Evolutionary conservation across 2,888 invertebrate species (phyloP).

Genomic region (Dynastes grantii): DNA sequence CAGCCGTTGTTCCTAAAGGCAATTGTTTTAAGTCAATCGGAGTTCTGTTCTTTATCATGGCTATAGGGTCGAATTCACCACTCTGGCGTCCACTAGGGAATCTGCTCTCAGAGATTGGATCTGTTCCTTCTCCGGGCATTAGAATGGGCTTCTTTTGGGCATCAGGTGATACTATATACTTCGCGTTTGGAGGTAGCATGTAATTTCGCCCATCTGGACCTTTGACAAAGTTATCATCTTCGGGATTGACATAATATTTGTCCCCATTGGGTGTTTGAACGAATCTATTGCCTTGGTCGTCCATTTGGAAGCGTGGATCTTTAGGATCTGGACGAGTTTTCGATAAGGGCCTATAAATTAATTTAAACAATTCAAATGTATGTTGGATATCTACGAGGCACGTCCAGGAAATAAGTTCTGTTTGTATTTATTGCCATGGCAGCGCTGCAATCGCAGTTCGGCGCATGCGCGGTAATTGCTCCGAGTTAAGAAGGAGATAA

Average conservation of each 20-base stretch:
- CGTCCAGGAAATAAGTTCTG: no score
- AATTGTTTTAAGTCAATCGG: slow-evolving; percentile 27
- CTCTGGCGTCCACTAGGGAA: slow-evolving; percentile 19
- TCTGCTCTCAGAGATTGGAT: slow-evolving; percentile 18
- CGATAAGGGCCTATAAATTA: slow-evolving; percentile 10
- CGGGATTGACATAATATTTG: slow-evolving; percentile 44
- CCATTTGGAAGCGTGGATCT: slow-evolving; percentile 46
- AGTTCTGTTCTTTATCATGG: slow-evolving; percentile 33
- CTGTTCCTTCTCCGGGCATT: slow-evolving; percentile 12
- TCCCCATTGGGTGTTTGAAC: slow-evolving; percentile 39
- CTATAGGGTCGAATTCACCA: slow-evolving; percentile 44
- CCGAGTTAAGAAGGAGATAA: no score
- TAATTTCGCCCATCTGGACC: slow-evolving; percentile 44
- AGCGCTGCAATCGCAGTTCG: no score
- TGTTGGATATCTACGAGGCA: not conserved
- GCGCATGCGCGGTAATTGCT: no score
- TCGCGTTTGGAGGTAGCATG: slow-evolving; percentile 46
- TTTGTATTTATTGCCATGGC: no score
- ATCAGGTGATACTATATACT: slow-evolving; percentile 44
- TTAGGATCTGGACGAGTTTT: slow-evolving; percentile 1
- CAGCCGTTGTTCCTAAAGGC: slow-evolving; percentile 47
- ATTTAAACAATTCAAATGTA: not conserved
- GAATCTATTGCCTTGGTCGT: slow-evolving; percentile 40
- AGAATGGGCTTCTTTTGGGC: slow-evolving; percentile 40
- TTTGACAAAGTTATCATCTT: slow-evolving; percentile 47